Evolutionary conservation across 2,797 vertebrate genomes (phyloP), one percentile per base, ranked within the genome.

Genomic region (Phrynocephalus vlangalii): DNA sequence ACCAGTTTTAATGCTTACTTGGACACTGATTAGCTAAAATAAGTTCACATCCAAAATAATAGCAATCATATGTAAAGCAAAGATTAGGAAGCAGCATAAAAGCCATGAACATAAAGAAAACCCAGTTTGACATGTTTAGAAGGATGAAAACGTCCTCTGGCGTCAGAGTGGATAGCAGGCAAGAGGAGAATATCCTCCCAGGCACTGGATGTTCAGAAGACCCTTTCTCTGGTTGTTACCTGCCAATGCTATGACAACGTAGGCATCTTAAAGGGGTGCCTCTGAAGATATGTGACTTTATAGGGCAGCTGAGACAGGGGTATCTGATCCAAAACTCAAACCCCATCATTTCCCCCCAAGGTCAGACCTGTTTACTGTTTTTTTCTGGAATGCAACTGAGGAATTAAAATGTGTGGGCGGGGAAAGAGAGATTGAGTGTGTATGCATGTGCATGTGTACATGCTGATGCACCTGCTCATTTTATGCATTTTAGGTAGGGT

Each of bases 71-170:
- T 81, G 38, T n/a, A 66, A 86, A 76, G 10, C 28, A 75, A 5
- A 81, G 79, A 66, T 86, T 33, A 26, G 52, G 73, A 20, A 80
- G 44, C 16, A 63, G 30, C 71, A 66, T 50, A 73, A 82, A 73
- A 16, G 11, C 18, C 8, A 7, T 28, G 3, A 10, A 24, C 33
- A 67, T 30, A n/a, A 3, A 79, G 70, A 44, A 79, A 10, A n/a
- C 9, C 3, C 20, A 86, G 75, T 86, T 72, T 86, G 56, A 79
- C 79, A 60, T 79, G 77, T 24, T 86, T 78, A 48, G n/a, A n/a
- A 68, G 22, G 68, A 50, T 67, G 15, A 71, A 71, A 79, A 70
- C 24, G 18, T 15, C 3, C 10, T 38, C 18, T 60, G 48, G 24
- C 76, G n/a, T 56, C 30, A 38, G 44, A 71, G 3, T 68, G 70